These are phyloP conservation scores for Zaprionus davidi DNA, from an alignment of 1,140 invertebrate genomes.

Conservation along the genomic window DNA sequence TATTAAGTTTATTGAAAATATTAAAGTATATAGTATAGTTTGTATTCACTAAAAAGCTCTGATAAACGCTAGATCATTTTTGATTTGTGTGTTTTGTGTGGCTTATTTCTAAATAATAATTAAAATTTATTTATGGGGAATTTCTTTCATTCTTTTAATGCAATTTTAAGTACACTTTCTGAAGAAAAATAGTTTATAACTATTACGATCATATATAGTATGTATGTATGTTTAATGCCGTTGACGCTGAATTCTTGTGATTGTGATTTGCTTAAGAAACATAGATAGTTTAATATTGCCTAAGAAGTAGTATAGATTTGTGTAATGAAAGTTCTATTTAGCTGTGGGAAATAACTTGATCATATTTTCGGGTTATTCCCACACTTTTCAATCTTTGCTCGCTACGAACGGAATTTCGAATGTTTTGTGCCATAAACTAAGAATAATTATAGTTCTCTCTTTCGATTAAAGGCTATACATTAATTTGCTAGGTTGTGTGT, in stretches of 20 bases:
- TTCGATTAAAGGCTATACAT: conserved; percentile 33
- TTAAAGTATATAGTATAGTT: conserved; percentile 51
- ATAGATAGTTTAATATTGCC: not conserved
- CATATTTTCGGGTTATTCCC: conserved; percentile 1
- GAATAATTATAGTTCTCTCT: conserved; percentile 19
- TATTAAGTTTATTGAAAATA: conserved; percentile 57
- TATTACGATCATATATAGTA: conserved; percentile 21
- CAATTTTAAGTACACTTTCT: conserved; percentile 68
- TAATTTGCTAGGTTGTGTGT: conserved; percentile 36
- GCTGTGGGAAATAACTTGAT: not conserved
- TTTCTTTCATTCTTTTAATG: conserved; percentile 29
- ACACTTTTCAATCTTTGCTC: conserved; percentile 24
- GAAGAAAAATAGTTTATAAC: conserved; percentile 50
- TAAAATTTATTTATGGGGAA: conserved; percentile 32
- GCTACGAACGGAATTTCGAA: conserved; percentile 71
- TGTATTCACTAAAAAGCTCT: conserved; percentile 43
- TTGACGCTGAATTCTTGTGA: not conserved
- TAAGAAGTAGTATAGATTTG: conserved; percentile 7
- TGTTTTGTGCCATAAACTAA: conserved; percentile 59
- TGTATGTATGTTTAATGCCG: conserved; percentile 16
- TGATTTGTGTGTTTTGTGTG: conserved; percentile 12
- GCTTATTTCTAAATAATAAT: conserved; percentile 17
- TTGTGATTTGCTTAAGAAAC: conserved; percentile 19
- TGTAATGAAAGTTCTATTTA: conserved; percentile 27
- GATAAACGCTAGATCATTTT: conserved; percentile 36